Evolutionary conservation across 2,113 vertebrate genomes (phyloP), one percentile per base, ranked within the genome.

Genomic region (Arizona elegans): DNA sequence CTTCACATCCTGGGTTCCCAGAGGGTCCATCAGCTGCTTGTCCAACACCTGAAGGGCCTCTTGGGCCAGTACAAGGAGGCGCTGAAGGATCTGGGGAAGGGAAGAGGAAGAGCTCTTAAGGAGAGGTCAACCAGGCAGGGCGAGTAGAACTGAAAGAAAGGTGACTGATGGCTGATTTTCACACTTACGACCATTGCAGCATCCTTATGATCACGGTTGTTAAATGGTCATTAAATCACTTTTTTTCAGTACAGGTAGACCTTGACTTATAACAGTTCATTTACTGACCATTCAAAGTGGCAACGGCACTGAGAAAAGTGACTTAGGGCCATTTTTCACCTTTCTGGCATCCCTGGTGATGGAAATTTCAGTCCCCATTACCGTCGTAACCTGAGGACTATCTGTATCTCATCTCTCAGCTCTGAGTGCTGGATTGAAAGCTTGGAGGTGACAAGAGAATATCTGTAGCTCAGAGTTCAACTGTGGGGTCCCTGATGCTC

Each of bases 41-140:
- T 99, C 98, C 95, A 99, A 96, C 2, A 97, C 87, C 1, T 96
- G 98, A 1, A 99, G 97, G 70, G 99, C 99, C 95, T 99, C 98
- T 0, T 97, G 97, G 24, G 99, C 99, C 43, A 99, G 97, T 33
- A 97, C 91, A 0, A 98, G 90, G 2, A 98, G 96, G 85, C 98
- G 98, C 93, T 99, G 99, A 88, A 99, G 97, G 92, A 99, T 98
- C 99, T 99, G 95, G 26, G 81, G 65, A 70, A 87, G 87, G 2
- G 0, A 23, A 56, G 8, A 81, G 5, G 2, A 13, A 24, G 21
- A 8, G 52, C 3, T 9, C 23, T 33, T 38, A 43, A 70, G 11
- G 3, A 15, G 12, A 62, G 21, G 19, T 26, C 33, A 81, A 43
- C 33, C 17, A 19, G 33, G 17, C 33, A 81, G 17, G 75, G 11